Base-by-base conservation (phyloP, 2,888 invertebrate species). In the Synanthedon andrenaeformis region DNA sequence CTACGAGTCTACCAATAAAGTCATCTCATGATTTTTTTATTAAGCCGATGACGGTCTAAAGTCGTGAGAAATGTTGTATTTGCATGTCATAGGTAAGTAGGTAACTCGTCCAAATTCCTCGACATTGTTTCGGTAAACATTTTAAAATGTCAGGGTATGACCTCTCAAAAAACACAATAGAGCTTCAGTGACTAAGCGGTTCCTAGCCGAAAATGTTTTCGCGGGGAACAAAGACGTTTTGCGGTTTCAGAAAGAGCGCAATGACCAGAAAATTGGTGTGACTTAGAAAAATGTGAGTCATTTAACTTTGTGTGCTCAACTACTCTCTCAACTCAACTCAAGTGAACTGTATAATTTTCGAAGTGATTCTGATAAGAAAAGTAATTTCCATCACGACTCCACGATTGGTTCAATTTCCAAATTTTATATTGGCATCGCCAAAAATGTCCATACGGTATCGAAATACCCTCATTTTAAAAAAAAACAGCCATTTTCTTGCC, bases 141-240 rank as follows among this genome's bases (percentile, higher is more conserved):
- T 64, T 53, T 62, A 60, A 70, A 60, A 70, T 67, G 68, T 66
- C 69, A 67, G 58, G 49, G 51, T 55, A 52, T 63, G 66, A 70
- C 69, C 69, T 67, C 65, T 62, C 60, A 56, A 57, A 52, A 58
- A 56, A 49, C 12, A 59, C 54, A 51, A 50, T 57, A 54, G 55
- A 49, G 13, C 35, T 23, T 49, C 51, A 55, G 57, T 62, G 62
- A 63, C 58, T 58, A 23, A 53, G 55, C 61, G 54, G 48, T 57
- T 54, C 59, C 55, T 42, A 51, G 52, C 54, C 51, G 53, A 53
- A 57, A 58, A 49, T 12, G 11, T 53, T 49, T 51, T 41, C 55
- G 17, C 51, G 54, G 53, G 4, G 49, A 57, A 58, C 56, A 57
- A 59, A 59, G 60, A 62, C 59, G 54, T 62, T 59, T 53, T 51